Base-by-base conservation (phyloP, 37 sponge, comb jelly and placozoan genomes). In the Beroe forskalii region DNA sequence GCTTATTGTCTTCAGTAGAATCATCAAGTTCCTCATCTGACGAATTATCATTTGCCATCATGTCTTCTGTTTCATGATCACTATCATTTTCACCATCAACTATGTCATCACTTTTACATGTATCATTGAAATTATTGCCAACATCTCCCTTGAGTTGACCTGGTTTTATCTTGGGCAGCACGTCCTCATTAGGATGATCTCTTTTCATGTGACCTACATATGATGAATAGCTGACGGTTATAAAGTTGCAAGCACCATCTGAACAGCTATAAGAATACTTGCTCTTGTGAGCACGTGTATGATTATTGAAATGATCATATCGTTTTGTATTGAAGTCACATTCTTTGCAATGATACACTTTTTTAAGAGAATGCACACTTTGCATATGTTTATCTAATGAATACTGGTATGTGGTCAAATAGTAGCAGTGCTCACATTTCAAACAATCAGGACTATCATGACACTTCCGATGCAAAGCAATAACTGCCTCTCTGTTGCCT, bases 151-250 rank as follows among this genome's bases (percentile, higher is more conserved):
- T n/a, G n/a, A n/a, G n/a, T 35, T 69, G 72, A 12, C 72, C 72
- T 36, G 36, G 72, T 32, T 69, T 69, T 9, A 12, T 32, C 32
- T 69, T 19, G 17, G 72, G 72, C 35, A 69, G 19, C 20, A 69
- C 19, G 19, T 69, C 72, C 32, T 69, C 72, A 36, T 69, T 33
- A 9, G 72, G 72, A 69, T 69, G 72, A 12, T 69, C 72, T 69
- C 32, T 69, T 36, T 37, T 69, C 72, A 69, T 69, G 39, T 69
- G 72, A 69, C 72, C 2, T 33, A 69, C 72, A 69, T 69, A 69
- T 1, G 72, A 69, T 36, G 72, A 3, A 69, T 69, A 33, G 28
- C 32, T 69, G 35, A 69, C 19, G 2, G 72, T 69, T 20, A 69
- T 32, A 69, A 33, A 69, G 32, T 32, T 3, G 17, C 72, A 69